Evolutionary conservation across 64 coral and sea anemone species (phyloP), one percentile per base, ranked within the genome.

Genomic region (Pocillopora damicornis): DNA sequence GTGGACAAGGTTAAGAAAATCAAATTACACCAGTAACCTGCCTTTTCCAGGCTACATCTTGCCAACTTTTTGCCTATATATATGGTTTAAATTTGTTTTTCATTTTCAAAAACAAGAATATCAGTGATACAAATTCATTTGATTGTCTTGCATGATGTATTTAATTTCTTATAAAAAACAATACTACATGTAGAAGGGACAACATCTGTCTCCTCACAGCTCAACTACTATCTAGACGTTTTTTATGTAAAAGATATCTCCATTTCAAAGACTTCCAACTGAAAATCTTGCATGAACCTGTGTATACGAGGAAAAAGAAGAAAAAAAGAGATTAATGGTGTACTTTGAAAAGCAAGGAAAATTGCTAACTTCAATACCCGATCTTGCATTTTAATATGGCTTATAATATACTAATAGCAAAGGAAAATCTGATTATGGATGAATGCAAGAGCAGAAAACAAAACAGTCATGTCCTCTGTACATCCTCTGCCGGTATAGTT

Each of bases 211-310:
- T 51, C 62, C 20, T 51, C 7, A 51, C 42, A 51, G 7, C 62
- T 16, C 62, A 64, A 18, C 62, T 64, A 30, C 30, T 30, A 30
- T 30, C 30, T 30, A 30, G 30, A 30, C 30, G 30, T 30, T 30
- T 30, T 30, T 30, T 30, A 7, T 7, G 42, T 58, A 89, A 96
- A 96, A 90, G 94, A 96, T 96, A 96, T 93, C 59, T 96, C 94
- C 94, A 96, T 86, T 84, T 96, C 94, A 77, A 90, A 86, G 61
- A 96, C 77, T 89, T 96, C 94, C 57, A 90, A 36, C 60, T 96
- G 94, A 15, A 96, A 81, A 86, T 96, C 75, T 68, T 86, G 75
- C 94, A 96, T 96, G 45, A 96, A 96, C 61, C 94, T 96, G 62
- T 11, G 30, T 30, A 30, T 30, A 30, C 30, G 30, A 30, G 30